phyloP scores from a whole-genome alignment of 2,888 invertebrate species.

The Lagria hirta region DNA sequence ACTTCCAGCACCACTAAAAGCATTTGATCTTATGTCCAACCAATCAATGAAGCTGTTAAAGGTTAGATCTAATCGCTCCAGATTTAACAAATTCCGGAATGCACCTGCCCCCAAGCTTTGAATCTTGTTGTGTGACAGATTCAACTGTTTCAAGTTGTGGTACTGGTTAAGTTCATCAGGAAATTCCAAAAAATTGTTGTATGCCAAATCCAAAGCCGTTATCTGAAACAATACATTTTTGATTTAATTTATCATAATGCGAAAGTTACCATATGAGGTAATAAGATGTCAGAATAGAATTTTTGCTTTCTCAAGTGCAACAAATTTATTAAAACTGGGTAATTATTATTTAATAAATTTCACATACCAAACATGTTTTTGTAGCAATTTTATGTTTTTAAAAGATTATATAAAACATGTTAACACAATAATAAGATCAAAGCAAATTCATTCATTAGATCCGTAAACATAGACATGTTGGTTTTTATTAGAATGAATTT shows the following conservation, averaged over 20 bases:
- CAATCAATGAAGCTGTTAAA: constrained; percentile 64
- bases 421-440: no score
- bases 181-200: constrained; percentile 62
- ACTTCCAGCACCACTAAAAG: constrained; percentile 55
- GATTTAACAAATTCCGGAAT: constrained; percentile 53
- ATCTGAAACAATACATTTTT: constrained; percentile 61
- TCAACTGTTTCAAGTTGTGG: constrained; percentile 57
- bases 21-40: constrained; percentile 60
- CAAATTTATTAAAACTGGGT: no score
- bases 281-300: no score
- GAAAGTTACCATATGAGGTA: constrained; percentile 10
- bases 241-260: background rate
- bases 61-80: constrained; percentile 64
- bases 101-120: constrained; percentile 19
- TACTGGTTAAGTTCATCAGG: constrained; percentile 58
- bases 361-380: no score
- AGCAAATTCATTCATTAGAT: no score
- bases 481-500: no score
- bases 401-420: no score
- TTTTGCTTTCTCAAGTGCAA: no score
- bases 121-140: constrained; percentile 54
- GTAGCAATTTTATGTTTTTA: no score
- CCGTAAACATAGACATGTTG: no score
- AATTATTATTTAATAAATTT: no score
- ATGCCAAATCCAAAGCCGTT: constrained; percentile 64